Percentiles rank a stretch among this genome's conserved stretches.
Evolutionary conservation across 1,140 invertebrate species (phyloP).

Genomic region (Anastrepha ludens): DNA sequence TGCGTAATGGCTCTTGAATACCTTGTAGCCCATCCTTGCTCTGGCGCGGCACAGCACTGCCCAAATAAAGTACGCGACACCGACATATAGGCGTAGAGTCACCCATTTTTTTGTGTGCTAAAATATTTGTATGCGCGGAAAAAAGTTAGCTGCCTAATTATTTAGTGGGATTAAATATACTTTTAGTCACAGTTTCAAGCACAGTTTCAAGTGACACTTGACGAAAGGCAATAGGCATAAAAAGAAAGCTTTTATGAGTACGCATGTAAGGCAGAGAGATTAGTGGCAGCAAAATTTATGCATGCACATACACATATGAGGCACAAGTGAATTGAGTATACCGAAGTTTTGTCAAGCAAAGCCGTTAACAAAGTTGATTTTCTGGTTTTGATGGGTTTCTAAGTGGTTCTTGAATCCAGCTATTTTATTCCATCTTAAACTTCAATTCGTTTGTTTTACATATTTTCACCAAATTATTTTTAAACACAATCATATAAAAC

Average conservation of each 20-base stretch:
- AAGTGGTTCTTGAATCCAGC: slow-evolving; percentile 56
- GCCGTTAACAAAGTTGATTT: slow-evolving; percentile 68
- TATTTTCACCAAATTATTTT: not conserved
- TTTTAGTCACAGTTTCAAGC: not conserved
- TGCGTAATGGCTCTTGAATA: slow-evolving; percentile 96
- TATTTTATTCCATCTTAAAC: slow-evolving; percentile 61
- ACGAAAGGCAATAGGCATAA: not conserved
- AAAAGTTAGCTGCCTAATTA: not conserved
- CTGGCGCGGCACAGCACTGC: slow-evolving; percentile 96
- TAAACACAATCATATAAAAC: not conserved
- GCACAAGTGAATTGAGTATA: not conserved
- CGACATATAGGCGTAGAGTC: slow-evolving; percentile 94
- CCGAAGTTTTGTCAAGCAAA: slow-evolving; percentile 9
- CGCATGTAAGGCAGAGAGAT: slow-evolving; percentile 8
- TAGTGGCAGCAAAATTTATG: slow-evolving; percentile 34
- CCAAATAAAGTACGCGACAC: slow-evolving; percentile 98
- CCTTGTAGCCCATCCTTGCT: slow-evolving; percentile 98
- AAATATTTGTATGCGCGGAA: not conserved
- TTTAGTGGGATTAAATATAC: not conserved
- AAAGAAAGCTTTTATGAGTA: not conserved
- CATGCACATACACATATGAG: not conserved
- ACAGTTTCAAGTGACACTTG: not conserved
- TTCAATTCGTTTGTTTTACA: not conserved
- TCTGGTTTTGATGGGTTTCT: slow-evolving; percentile 70
- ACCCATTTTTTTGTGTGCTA: slow-evolving; percentile 38